phyloP scores from a whole-genome alignment of 2,797 vertebrate genomes.

The Gallinago nigripennis region DNA sequence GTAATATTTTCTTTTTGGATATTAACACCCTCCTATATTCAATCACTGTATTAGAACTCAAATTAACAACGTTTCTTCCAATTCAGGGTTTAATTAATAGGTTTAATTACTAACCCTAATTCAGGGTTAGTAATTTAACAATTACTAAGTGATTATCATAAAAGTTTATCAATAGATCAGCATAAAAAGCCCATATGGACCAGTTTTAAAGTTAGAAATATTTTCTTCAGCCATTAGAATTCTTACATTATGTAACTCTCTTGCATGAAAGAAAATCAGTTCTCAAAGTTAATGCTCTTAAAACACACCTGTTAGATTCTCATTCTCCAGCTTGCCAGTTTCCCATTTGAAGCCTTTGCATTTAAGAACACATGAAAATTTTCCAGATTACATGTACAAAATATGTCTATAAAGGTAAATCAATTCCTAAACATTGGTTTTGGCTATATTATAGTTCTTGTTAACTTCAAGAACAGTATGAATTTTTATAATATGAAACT shows the following conservation, averaged over 20 bases:
- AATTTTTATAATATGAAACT: neutral
- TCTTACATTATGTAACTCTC: neutral
- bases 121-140: neutral
- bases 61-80: neutral
- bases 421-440: neutral
- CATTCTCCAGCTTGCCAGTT: neutral
- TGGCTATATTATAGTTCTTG: neutral
- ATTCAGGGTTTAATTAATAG: neutral
- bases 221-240: neutral
- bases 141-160: neutral
- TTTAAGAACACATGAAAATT: neutral
- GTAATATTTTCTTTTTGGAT: neutral
- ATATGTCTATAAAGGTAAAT: neutral
- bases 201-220: neutral
- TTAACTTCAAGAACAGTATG: neutral
- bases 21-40: neutral
- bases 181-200: neutral
- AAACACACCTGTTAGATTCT: neutral
- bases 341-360: neutral
- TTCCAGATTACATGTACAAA: neutral
- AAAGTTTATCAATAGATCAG: neutral
- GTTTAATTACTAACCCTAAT: no score
- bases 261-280: neutral
- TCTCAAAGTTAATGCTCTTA: neutral
- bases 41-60: neutral